phyloP scores from a whole-genome alignment of 2,888 invertebrate genomes.

The Scotopteryx bipunctaria region DNA sequence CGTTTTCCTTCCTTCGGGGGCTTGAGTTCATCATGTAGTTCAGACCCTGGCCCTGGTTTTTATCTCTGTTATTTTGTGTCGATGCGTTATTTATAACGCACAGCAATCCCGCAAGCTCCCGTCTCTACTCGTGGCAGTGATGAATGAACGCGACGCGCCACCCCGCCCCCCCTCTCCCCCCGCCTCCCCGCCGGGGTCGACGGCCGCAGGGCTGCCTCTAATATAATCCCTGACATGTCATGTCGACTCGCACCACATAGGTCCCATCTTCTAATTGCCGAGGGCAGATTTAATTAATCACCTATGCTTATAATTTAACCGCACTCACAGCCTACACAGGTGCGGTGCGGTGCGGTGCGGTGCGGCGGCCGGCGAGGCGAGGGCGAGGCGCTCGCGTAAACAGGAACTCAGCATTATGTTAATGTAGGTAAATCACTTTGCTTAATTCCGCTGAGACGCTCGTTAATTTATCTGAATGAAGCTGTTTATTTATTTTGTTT shows the following conservation, averaged over 20 bases:
- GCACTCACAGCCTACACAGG: too few species aligned
- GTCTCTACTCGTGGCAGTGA: not conserved
- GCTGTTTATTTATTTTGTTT: conserved; percentile 20
- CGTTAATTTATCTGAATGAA: conserved; percentile 9
- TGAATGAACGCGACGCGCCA: not conserved
- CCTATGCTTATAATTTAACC: too few species aligned
- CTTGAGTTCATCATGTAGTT: too few species aligned
- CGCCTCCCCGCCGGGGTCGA: conserved; percentile 1
- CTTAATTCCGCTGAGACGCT: conserved; percentile 22
- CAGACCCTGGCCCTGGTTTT: too few species aligned
- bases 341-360: not conserved
- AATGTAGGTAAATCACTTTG: conserved; percentile 19
- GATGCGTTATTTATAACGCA: too few species aligned
- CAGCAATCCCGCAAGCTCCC: too few species aligned
- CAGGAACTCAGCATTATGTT: conserved; percentile 31
- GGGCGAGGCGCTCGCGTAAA: conserved; percentile 15
- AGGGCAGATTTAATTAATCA: too few species aligned
- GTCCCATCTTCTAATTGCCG: too few species aligned
- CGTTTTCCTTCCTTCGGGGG: too few species aligned
- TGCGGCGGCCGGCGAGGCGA: conserved; percentile 6
- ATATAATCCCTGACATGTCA: not conserved
- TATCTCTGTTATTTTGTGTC: too few species aligned
- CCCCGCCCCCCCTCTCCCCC: not conserved
- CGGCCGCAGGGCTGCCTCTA: conserved; percentile 2
- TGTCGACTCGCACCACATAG: too few species aligned